Evolutionary conservation across 2,113 vertebrate genomes (phyloP), one percentile per base, ranked within the genome.

Genomic region (Pseudonaja textilis): DNA sequence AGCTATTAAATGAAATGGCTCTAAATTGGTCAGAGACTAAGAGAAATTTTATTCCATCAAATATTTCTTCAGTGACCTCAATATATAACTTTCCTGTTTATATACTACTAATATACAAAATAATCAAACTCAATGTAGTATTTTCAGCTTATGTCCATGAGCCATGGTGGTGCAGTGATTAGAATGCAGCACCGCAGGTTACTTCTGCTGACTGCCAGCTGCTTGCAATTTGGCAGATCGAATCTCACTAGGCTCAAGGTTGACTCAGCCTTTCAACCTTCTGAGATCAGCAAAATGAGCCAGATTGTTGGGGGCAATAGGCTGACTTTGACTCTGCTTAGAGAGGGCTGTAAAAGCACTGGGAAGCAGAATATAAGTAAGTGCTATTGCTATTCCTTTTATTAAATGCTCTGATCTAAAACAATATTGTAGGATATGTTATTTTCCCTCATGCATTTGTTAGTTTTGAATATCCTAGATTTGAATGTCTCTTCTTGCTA

Each of bases 1-100:
- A 54, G 69, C 87, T 92, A 89, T 92, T 92, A 89, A 89, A 92
- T 89, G 87, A 81, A 74, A 81, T 89, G 26, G 10, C 29, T 91
- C 50, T 57, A 91, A 61, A 91, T 87, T 91, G 91, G 87, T 52
- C 56, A 87, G 14, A 87, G 55, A n/a, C 39, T 52, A 52, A 20
- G 6, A 54, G 9, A 54, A 0, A 20, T 64, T 88, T 92, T 88
- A 29, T 88, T 52, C 29, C 45, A 64, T 20, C 20, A 16, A 87
- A 87, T 39, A 87, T 64, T 54, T 64, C 45, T 88, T 88, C 29
- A 64, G 16, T 88, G 56, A 29, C 1, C 29, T 50, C 85, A 91
- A 45, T 56, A 64, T 87, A 87, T 64, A 88, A 52, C 85, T 50
- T 87, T 64, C 45, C 57, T 54, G 45, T 69, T 88, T 39, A 92